Percentiles rank a stretch among this genome's conserved stretches.
These are phyloP conservation scores for Lissocephala sabroskyi DNA, from an alignment of 2,888 invertebrate genomes.

Conservation along the genomic window DNA sequence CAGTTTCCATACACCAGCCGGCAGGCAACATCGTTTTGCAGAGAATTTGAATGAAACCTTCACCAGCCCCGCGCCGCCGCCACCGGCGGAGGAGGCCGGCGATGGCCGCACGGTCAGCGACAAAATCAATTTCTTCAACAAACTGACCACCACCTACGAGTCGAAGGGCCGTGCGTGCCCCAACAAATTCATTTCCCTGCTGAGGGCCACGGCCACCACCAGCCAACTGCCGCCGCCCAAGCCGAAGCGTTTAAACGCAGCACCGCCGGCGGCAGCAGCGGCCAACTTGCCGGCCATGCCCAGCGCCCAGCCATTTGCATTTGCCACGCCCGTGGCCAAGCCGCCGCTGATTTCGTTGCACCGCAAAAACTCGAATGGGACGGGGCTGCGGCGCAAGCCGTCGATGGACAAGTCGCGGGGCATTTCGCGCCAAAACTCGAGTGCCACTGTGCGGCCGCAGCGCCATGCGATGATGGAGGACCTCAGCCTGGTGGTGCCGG, in stretches of 20 bases:
- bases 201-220: slow-evolving; percentile 37
- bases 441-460: slow-evolving; percentile 44
- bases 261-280: background rate
- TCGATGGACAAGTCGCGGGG: slow-evolving; percentile 62
- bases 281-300: background rate
- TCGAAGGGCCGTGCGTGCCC: slow-evolving; percentile 9
- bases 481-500: slow-evolving; percentile 64
- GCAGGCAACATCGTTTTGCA: slow-evolving; percentile 1
- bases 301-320: slow-evolving; percentile 8
- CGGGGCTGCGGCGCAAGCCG: slow-evolving; percentile 54
- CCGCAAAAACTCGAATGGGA: slow-evolving; percentile 37
- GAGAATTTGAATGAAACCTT: background rate
- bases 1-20: slow-evolving; percentile 4
- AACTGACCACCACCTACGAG: slow-evolving; percentile 47
- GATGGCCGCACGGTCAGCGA: slow-evolving; percentile 36
- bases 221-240: slow-evolving; percentile 44
- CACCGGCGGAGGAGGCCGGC: background rate
- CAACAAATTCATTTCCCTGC: slow-evolving; percentile 42
- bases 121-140: slow-evolving; percentile 56
- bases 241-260: slow-evolving; percentile 35
- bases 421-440: slow-evolving; percentile 49
- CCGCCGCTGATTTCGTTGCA: slow-evolving; percentile 15
- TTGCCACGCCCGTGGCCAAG: slow-evolving; percentile 34
- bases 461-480: slow-evolving; percentile 68
- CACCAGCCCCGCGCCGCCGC: background rate